phyloP scores from a whole-genome alignment of 2,113 vertebrate species.

The Psittacara wagleri region DNA sequence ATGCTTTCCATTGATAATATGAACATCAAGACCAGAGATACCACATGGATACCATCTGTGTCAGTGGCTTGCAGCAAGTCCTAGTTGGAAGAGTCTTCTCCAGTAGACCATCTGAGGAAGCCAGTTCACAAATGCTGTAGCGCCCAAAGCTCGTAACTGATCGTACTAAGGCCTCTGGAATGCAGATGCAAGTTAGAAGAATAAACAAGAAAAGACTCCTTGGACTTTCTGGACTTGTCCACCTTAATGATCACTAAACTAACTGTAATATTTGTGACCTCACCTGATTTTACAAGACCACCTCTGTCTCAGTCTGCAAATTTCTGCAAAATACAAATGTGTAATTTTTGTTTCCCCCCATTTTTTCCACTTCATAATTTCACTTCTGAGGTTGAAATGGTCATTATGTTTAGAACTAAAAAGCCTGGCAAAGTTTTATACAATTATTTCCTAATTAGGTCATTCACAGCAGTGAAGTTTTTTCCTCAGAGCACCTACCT shows the following conservation, averaged over 20 bases:
- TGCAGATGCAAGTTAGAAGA: background rate
- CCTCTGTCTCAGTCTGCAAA: background rate
- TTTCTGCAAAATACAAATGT: background rate
- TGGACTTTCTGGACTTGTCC: background rate
- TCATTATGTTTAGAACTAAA: background rate
- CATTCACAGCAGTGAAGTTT: background rate
- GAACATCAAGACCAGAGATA: background rate
- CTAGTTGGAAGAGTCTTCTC: background rate
- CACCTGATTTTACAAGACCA: background rate
- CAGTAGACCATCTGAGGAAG: background rate
- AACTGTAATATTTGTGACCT: background rate
- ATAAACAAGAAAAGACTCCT: background rate
- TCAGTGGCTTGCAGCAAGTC: background rate
- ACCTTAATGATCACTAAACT: background rate
- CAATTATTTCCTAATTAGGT: conserved; percentile 13
- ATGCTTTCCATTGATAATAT: background rate
- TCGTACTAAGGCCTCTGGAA: background rate
- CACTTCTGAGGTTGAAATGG: background rate
- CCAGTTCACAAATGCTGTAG: background rate
- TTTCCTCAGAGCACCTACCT: background rate
- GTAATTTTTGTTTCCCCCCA: background rate
- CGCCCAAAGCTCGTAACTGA: rapidly evolving
- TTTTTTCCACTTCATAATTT: background rate
- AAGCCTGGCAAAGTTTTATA: background rate
- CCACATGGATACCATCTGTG: background rate